These are phyloP conservation scores for Danio kyathit DNA, from an alignment of 2,797 vertebrate species.

Conservation along the genomic window DNA sequence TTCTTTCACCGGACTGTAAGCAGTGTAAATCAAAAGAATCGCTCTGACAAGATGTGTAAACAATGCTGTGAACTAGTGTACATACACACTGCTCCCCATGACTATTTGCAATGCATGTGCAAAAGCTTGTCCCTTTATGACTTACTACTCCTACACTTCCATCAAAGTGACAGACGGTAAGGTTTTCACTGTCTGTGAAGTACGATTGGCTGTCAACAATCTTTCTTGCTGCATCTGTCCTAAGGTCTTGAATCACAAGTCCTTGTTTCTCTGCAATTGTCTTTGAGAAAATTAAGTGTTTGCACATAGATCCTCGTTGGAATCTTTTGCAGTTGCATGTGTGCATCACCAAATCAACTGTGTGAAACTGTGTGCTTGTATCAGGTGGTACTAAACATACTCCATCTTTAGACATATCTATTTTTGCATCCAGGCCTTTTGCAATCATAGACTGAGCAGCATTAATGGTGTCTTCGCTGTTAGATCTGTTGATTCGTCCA, in stretches of 20 bases:
- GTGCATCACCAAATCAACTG: conserved; percentile 31
- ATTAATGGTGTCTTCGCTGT: background rate
- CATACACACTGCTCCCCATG: conserved; percentile 9
- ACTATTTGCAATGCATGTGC: conserved; percentile 16
- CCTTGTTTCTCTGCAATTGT: conserved; percentile 29
- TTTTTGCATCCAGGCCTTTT: background rate
- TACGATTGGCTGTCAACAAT: conserved; percentile 34
- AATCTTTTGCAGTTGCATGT: conserved; percentile 39
- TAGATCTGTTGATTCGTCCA: conserved; percentile 28
- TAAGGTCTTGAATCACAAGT: conserved; percentile 29
- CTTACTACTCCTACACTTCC: conserved; percentile 24
- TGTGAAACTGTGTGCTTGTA: conserved; percentile 25
- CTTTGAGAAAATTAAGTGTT: conserved; percentile 33
- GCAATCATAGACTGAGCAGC: background rate
- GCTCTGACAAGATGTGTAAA: background rate
- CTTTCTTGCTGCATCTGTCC: conserved; percentile 15
- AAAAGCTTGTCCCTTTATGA: conserved; percentile 27
- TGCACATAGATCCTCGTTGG: conserved; percentile 30
- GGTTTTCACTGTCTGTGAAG: background rate
- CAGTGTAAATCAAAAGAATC: background rate
- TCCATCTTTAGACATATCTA: conserved; percentile 21
- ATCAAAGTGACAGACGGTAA: conserved; percentile 34
- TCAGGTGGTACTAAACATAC: conserved; percentile 36
- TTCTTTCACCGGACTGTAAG: background rate
- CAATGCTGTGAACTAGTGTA: background rate